phyloP scores from a whole-genome alignment of 2,888 invertebrate genomes.

The Cenopis cana region DNA sequence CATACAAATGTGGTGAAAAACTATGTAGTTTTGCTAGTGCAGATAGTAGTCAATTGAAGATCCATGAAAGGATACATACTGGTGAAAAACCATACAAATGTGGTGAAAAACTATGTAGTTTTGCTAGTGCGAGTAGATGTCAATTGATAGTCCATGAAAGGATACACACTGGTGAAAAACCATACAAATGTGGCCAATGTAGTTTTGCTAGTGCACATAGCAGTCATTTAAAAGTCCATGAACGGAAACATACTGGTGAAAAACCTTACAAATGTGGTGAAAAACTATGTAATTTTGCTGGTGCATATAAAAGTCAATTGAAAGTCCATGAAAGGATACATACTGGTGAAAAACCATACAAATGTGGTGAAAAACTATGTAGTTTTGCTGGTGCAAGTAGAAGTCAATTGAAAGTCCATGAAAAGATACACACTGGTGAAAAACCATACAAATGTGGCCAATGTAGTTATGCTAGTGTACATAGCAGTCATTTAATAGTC shows the following conservation, averaged over 20 bases:
- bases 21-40: too few relatives aligned
- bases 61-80: neutral
- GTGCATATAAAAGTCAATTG: too few relatives aligned
- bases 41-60: neutral
- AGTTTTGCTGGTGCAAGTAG: neutral
- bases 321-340: too few relatives aligned
- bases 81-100: neutral
- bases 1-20: neutral
- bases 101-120: neutral
- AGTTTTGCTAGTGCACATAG: too few relatives aligned
- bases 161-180: neutral
- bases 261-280: neutral
- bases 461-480: too few relatives aligned
- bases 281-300: too few relatives aligned
- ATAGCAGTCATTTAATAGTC: too few relatives aligned
- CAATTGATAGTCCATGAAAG: neutral
- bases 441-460: too few relatives aligned
- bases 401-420: neutral
- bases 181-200: too few relatives aligned
- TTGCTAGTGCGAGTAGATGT: neutral
- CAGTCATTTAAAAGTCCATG: too few relatives aligned
- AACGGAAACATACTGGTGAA: neutral
- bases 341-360: neutral
- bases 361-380: neutral
- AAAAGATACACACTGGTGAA: neutral